A percentile compares a stretch with the other conserved stretches of the same genome.
Evolutionary conservation across 2,888 invertebrate species (phyloP).

Genomic region (Stegophylla sp.): DNA sequence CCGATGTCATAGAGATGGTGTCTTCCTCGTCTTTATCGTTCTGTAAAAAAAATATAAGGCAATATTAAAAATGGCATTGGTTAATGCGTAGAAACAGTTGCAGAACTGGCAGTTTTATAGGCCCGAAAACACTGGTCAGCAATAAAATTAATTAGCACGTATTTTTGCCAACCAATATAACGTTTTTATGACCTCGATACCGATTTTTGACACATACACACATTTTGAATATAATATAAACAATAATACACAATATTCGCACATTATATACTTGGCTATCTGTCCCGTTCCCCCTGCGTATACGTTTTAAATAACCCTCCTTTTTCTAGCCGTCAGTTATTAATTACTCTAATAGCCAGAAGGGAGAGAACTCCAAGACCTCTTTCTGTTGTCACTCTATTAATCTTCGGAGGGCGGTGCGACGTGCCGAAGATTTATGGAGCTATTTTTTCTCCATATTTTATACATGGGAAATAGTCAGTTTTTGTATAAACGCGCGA

Average conservation of each 20-base stretch:
- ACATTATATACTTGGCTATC: slow-evolving; percentile 18
- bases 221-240: neutral
- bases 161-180: slow-evolving; percentile 17
- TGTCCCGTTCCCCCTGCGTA: slow-evolving; percentile 35
- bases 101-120: slow-evolving; percentile 30
- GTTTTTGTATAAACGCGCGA: slow-evolving; percentile 28
- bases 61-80: neutral
- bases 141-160: slow-evolving; percentile 43
- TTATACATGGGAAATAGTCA: slow-evolving; percentile 13
- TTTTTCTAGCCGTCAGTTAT: slow-evolving; percentile 50
- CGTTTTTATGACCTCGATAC: slow-evolving; percentile 43
- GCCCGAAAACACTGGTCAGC: slow-evolving; percentile 48
- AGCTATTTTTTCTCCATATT: slow-evolving; percentile 52
- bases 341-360: slow-evolving; percentile 57
- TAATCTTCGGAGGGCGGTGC: slow-evolving; percentile 53
- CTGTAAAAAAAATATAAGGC: slow-evolving; percentile 42
- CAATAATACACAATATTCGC: neutral
- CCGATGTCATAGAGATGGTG: slow-evolving; percentile 74
- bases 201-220: slow-evolving; percentile 35
- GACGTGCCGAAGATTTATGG: slow-evolving; percentile 53
- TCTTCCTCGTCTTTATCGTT: slow-evolving; percentile 71
- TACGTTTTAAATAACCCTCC: slow-evolving; percentile 52
- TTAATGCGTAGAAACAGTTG: neutral
- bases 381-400: slow-evolving; percentile 58
- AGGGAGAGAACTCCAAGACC: slow-evolving; percentile 53